Base-by-base conservation (phyloP, 2,888 invertebrate genomes). In the Sphaeridia pumilis region DNA sequence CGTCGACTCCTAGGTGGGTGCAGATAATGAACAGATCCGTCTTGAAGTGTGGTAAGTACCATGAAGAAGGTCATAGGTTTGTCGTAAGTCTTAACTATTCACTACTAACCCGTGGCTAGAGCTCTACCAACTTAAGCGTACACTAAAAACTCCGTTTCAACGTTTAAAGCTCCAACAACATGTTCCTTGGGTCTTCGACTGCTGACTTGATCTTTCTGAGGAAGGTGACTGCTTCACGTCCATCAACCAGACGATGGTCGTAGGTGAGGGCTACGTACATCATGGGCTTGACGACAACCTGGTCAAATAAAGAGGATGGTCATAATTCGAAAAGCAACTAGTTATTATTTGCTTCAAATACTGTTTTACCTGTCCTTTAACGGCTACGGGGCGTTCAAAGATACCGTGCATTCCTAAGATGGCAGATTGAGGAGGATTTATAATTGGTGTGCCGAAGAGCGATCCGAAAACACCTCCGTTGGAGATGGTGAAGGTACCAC, bases 391-490 rank as follows among this genome's bases (percentile, higher is more conserved):
- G 62, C 95, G 76, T 57, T 98, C 94, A 66, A 94, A 89, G 64
- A 88, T 92, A 2, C 86, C 95, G 71, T 98, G 98, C 97, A 99
- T 98, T 50, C 98, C 98, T 52, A 98, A 77, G 66, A 98, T 98
- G 50, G 97, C 88, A 25, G 95, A 94, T 74, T 99, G 98, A 1
- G 98, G 98, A 35, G 95, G 97, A 74, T 98, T 99, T 60, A 98
- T 97, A 66, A 99, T 99, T 1, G 98, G 98, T 0, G 97, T 98
- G 38, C 98, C 97, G 79, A 92, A 77, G 43, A 97, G 71, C 0
- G 95, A 95, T 12, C 98, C 97, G 70, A 98, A 99, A 0, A 99
- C 97, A 7, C 98, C 98, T 22, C 98, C 98, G 68, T 98, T 99
- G 69, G 94, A 94, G 68, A 98, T 93, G 25, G 98, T 98, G 70